Base-by-base conservation (phyloP, 2,797 vertebrate species). In the Smutsia gigantea region DNA sequence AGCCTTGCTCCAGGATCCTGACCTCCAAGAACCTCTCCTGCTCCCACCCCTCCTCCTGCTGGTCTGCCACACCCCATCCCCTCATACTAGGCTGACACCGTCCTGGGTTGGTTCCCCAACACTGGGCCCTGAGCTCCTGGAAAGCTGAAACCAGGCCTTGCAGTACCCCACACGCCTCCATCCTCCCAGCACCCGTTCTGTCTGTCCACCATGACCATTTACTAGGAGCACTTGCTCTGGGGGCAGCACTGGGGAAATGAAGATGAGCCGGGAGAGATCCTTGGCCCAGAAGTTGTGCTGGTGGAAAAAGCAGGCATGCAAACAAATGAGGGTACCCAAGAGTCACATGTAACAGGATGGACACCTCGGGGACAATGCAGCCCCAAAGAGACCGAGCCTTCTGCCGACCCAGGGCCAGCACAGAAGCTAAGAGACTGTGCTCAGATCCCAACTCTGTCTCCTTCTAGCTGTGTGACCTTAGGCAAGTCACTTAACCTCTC, bases 271-370 rank as follows among this genome's bases (percentile, higher is more conserved):
- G 46, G 10, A 0, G 0, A 4, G 1, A 19, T 4, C 64, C 72
- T 15, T 1, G 18, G 25, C 61, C 87, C 1, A 0, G 37, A 61
- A 57, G 42, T n/a, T 0, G 0, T 1, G 6, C 0, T 3, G 42
- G 17, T 18, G 14, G 49, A 2, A 51, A 75, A 57, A 39, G 5
- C 86, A 66, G n/a, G 81, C 9, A 19, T 27, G 4, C 25, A 4
- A 83, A 21, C 14, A 1, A 55, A 18, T 1, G 3, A 7, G 25
- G 1, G 2, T 4, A 25, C 29, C 51, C 18, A 1, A 12, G 37
- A 55, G 42, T 21, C 5, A 27, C 31, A 7, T 1, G 3, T 0
- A 42, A 29, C 3, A 10, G 34, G 90, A 57, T 66, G 46, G 46
- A 63, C 34, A 11, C 29, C 5, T 18, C 0, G 1, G 61, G 2